Percentiles rank a stretch among this genome's conserved stretches.
phyloP scores from a whole-genome alignment of 2,113 vertebrate genomes.

The Megaceryle torquata region DNA sequence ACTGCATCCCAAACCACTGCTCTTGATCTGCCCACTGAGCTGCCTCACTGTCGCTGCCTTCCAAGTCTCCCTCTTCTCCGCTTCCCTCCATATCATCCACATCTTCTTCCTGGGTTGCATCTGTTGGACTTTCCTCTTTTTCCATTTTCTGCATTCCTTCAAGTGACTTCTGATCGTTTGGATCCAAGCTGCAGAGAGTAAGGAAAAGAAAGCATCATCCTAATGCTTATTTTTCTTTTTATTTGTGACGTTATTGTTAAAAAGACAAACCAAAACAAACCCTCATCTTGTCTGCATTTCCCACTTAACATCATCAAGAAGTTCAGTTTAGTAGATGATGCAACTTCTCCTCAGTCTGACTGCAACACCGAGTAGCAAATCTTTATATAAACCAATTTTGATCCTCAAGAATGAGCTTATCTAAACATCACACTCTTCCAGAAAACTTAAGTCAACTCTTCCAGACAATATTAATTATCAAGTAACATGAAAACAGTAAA shows the following conservation, averaged over 20 bases:
- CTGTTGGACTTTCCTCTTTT: conserved; percentile 96
- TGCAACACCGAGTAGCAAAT: neutral
- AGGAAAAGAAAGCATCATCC: conserved; percentile 18
- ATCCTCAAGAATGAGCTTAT: neutral
- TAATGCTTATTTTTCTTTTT: neutral
- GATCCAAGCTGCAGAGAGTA: conserved; percentile 86
- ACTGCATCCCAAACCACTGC: conserved; percentile 99
- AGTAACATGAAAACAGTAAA: neutral
- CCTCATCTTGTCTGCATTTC: neutral
- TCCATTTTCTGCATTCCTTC: conserved; percentile 99
- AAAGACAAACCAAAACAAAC: neutral
- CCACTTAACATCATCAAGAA: neutral
- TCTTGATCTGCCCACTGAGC: conserved; percentile 98
- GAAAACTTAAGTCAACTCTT: neutral
- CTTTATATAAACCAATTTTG: neutral
- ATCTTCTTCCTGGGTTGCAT: conserved; percentile 95
- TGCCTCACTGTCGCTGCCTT: conserved; percentile 97
- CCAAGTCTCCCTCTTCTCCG: conserved; percentile 95
- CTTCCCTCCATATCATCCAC: conserved; percentile 99
- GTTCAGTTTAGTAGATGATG: neutral
- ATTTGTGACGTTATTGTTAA: neutral
- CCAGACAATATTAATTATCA: neutral
- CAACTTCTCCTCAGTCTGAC: neutral
- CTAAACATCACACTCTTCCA: neutral
- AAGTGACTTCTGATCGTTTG: conserved; percentile 96